Conservation (phyloP, 2,888 invertebrate species). For the Idaea biselata region DNA sequence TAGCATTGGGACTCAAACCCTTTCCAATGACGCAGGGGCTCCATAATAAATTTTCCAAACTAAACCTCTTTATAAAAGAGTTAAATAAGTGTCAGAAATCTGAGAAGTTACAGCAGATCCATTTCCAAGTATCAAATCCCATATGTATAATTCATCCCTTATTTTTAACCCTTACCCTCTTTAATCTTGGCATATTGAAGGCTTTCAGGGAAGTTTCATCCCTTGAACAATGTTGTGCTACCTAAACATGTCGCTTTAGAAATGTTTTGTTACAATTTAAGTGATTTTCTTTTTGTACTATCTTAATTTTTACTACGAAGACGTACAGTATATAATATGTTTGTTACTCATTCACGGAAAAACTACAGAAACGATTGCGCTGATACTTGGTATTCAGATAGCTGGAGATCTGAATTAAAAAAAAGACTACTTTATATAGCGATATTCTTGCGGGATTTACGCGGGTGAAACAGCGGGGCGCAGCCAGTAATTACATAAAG, state of each 20-base stretch:
- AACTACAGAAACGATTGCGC: too few relatives aligned
- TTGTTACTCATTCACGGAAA: too few relatives aligned
- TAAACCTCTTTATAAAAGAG: neutral
- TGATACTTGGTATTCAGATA: too few relatives aligned
- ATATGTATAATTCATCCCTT: neutral
- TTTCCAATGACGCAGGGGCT: neutral
- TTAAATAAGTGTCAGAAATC: neutral
- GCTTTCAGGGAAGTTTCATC: slow-evolving; percentile 1
- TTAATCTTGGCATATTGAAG: slow-evolving; percentile 1
- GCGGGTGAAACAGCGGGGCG: too few relatives aligned
- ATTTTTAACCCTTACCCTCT: neutral
- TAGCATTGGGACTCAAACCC: neutral
- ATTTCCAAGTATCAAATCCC: neutral
- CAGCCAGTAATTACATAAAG: neutral
- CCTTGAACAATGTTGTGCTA: neutral
- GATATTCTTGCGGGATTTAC: too few relatives aligned
- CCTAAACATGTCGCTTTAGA: neutral
- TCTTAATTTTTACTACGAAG: neutral
- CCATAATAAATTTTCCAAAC: neutral
- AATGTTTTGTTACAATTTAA: neutral
- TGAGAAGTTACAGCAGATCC: neutral
- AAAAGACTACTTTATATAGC: too few relatives aligned
- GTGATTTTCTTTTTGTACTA: neutral
- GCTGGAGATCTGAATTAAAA: too few relatives aligned
- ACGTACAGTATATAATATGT: too few relatives aligned